A percentile compares a stretch with the other conserved stretches of the same genome.
Conservation (phyloP, 1,140 invertebrate species). For the Meloidogyne hapla region DNA sequence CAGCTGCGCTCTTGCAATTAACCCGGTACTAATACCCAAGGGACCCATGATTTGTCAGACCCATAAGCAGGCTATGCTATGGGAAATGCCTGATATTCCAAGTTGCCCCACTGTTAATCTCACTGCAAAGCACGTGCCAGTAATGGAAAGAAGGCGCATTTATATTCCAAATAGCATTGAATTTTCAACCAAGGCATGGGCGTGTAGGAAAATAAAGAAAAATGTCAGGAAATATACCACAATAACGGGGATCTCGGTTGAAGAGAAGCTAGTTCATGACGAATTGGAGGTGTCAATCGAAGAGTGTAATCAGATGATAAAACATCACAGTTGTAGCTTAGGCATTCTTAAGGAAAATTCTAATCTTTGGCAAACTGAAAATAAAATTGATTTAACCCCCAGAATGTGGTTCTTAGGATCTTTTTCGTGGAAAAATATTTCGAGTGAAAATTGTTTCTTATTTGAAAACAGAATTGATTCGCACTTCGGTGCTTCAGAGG, state of each 20-base stretch:
- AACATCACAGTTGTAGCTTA: no score
- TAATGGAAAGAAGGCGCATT: not conserved
- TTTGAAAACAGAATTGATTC: no score
- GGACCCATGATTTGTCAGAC: constrained; percentile 4
- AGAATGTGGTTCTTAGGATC: no score
- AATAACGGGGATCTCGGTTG: not conserved
- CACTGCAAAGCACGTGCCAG: not conserved
- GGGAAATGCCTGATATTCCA: constrained; percentile 5
- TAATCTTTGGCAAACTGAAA: no score
- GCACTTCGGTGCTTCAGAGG: no score
- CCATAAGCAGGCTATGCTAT: not conserved
- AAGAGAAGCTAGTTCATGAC: not conserved
- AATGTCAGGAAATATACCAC: not conserved
- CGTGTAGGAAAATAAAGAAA: constrained; percentile 6
- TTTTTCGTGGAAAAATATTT: no score
- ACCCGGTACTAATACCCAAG: not conserved
- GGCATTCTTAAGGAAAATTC: no score
- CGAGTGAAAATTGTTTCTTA: no score
- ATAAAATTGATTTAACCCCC: no score
- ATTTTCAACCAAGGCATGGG: constrained; percentile 11
- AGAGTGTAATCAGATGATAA: no score
- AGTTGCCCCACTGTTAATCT: not conserved
- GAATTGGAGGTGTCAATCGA: no score
- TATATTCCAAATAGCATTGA: constrained; percentile 12
- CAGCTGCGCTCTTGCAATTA: not conserved